Evolutionary conservation across 2,888 invertebrate genomes (phyloP), one percentile per base, ranked within the genome.

Genomic region (Athalia rosae): DNA sequence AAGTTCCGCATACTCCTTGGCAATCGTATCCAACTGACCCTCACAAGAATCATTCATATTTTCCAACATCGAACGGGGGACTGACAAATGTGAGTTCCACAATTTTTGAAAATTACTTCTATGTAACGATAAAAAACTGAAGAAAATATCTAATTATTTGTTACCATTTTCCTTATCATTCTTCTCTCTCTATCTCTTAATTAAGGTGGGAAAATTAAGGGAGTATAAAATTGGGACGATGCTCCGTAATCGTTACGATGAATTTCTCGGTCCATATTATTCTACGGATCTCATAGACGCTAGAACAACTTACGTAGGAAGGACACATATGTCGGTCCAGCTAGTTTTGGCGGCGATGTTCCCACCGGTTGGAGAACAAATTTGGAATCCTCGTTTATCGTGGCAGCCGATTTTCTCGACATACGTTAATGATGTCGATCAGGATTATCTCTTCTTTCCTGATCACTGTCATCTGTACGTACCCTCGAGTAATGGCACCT

Each of bases 331-430:
- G 90, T 92, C 92, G 74, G 91, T 92, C 3, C 90, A 91, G 82
- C 86, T 91, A 78, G 90, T 91, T 58, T 87, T 92, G 45, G 91
- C 92, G 4, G 92, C 92, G 59, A 85, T 92, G 79, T 92, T 90
- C 84, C 91, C 91, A n/a, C 90, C 91, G 11, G 81, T 83, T 8
- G 84, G 83, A 53, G 80, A 81, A 61, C 90, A 91, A 78, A 82
- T 82, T 56, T 91, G 91, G 91, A 90, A 90, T 83, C 79, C 84
- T 3, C 81, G 85, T 74, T 80, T 92, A 59, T 82, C 84, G 48
- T 93, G 93, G 93, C 91, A 91, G 82, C 93, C 93, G 0, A 90
- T 92, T 47, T 92, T 92, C 43, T 91, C 92, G 1, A 91, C 91
- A 81, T 91, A 91, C 9, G 84, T 88, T 53, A 92, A 92, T 0